Evolutionary conservation across 2,113 vertebrate species (phyloP).

Genomic region (Actenoides lindsayi): DNA sequence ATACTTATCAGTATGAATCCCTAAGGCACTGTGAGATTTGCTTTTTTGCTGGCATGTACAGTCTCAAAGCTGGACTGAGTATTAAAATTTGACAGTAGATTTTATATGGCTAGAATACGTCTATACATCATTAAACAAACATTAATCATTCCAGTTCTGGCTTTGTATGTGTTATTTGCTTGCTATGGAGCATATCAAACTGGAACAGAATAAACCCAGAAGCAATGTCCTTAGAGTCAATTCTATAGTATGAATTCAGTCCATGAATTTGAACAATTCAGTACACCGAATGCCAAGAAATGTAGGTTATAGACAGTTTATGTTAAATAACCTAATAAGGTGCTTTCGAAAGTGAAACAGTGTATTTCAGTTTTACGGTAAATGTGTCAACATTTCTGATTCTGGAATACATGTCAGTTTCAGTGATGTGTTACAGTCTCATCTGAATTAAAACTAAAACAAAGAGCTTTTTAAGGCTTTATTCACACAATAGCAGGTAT

Average conservation of each 20-base stretch:
- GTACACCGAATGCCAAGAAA: background rate
- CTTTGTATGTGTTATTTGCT: background rate
- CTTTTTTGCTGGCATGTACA: background rate
- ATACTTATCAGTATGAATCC: slow-evolving; percentile 19
- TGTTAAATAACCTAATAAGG: background rate
- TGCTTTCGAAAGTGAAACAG: background rate
- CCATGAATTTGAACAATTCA: background rate
- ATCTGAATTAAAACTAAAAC: background rate
- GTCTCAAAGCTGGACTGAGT: slow-evolving; percentile 9
- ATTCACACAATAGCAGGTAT: background rate
- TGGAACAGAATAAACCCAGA: slow-evolving; percentile 14
- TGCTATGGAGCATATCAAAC: background rate
- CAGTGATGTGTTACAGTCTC: background rate
- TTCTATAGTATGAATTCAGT: background rate
- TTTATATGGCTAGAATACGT: background rate
- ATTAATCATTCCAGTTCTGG: slow-evolving; percentile 38
- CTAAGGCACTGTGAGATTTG: slow-evolving; percentile 1
- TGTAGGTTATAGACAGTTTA: background rate
- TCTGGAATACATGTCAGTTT: background rate
- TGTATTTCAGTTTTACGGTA: background rate
- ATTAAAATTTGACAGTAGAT: slow-evolving; percentile 37
- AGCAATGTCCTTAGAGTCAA: background rate
- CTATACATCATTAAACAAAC: slow-evolving; percentile 33
- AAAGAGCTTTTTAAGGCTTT: background rate
- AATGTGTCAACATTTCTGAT: background rate